Conservation (phyloP, 2,888 invertebrate species). For the Drosophila birchii region DNA sequence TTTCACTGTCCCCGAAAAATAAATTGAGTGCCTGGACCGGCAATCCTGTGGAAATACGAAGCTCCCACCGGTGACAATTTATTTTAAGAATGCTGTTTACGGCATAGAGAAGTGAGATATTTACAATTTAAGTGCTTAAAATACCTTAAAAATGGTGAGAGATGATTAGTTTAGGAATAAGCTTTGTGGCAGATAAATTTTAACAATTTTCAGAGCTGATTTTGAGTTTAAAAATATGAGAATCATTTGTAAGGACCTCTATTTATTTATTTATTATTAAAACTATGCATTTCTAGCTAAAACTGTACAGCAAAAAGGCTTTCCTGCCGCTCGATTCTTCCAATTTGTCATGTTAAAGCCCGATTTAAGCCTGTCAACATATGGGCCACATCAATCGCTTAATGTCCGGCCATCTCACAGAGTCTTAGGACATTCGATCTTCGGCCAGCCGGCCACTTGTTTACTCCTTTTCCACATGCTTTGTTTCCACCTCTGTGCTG, state of each 20-base stretch:
- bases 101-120: slow-evolving; percentile 9
- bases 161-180: neutral
- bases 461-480: slow-evolving; percentile 34
- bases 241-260: no score
- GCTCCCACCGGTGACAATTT: slow-evolving; percentile 1
- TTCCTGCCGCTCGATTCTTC: neutral
- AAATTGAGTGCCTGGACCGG: slow-evolving; percentile 28
- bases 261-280: neutral
- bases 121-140: neutral
- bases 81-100: slow-evolving; percentile 26
- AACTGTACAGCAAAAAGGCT: neutral
- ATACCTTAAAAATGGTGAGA: neutral
- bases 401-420: slow-evolving; percentile 12
- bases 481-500: slow-evolving; percentile 46
- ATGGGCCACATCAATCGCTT: slow-evolving; percentile 33
- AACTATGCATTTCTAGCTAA: neutral
- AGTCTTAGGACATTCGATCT: slow-evolving; percentile 34
- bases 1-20: slow-evolving; percentile 25
- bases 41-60: slow-evolving; percentile 1
- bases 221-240: no score
- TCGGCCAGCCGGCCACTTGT: slow-evolving; percentile 20
- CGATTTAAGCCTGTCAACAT: slow-evolving; percentile 15
- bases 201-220: neutral
- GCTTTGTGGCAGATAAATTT: neutral
- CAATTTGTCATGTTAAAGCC: slow-evolving; percentile 7